Conservation (phyloP, 2,113 vertebrate genomes). For the Coptodon bakossiorum region DNA sequence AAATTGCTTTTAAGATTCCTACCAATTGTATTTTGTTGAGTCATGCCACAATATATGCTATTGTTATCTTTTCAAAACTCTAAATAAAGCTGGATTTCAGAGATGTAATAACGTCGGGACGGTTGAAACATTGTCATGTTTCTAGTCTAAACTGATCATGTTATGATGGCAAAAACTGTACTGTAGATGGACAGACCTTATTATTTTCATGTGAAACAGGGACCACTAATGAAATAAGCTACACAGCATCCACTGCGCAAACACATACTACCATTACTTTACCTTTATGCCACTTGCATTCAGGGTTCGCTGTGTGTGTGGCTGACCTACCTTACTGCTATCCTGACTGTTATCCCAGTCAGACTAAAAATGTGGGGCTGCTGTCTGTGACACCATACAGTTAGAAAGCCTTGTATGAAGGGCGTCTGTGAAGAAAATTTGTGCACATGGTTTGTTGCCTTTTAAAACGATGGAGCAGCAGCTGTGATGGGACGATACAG, state of each 20-base stretch:
- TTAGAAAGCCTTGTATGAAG: neutral
- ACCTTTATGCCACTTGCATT: neutral
- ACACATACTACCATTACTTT: neutral
- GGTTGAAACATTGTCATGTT: neutral
- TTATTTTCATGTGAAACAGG: neutral
- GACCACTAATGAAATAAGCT: neutral
- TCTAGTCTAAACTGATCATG: neutral
- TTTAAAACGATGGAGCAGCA: neutral
- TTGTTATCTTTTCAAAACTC: neutral
- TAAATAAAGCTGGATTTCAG: neutral
- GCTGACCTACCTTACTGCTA: neutral
- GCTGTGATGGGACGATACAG: neutral
- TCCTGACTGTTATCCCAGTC: neutral
- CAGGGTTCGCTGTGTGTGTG: fast-evolving
- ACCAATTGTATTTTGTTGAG: neutral
- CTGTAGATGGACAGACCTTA: neutral
- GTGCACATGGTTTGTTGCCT: neutral
- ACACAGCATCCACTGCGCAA: fast-evolving
- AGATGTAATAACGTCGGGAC: neutral
- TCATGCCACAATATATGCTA: neutral
- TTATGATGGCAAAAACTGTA: neutral
- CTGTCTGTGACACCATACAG: neutral
- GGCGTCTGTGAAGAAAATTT: neutral
- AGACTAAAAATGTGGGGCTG: neutral
- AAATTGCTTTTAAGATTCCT: neutral